Base-by-base conservation (phyloP, 2,797 vertebrate species). In the Nannoperca obscura region DNA sequence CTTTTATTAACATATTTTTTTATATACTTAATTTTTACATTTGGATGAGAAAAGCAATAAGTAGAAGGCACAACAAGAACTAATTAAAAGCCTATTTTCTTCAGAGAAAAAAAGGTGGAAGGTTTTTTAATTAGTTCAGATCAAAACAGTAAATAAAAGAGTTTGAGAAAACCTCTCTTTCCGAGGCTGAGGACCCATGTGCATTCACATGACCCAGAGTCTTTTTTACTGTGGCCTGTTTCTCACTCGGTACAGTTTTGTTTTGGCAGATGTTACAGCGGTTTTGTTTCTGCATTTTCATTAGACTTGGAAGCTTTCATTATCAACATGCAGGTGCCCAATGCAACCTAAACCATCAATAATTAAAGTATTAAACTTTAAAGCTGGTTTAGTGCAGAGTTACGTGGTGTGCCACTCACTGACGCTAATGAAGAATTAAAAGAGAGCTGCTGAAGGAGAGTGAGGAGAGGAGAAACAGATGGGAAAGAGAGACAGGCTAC, bases 331-430 rank as follows among this genome's bases (percentile, higher is more conserved):
- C 87, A 90, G 91, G 92, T 89, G 87, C 84, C 80, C 81, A 86
- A 90, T 68, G 76, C 81, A 89, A 90, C 82, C 83, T 65, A 71
- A 90, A 86, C 79, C 89, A 78, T 89, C 86, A 92, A 89, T 93
- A 89, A 91, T 91, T 89, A 86, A 90, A 76, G 88, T 86, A 91
- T 91, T 89, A 83, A 88, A 92, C 80, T 90, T 90, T 90, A 91
- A 91, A 92, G 86, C 86, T 74, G 80, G 46, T 91, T 92, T 88
- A 86, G 83, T 5, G 81, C 79, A 61, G 79, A 79, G 74, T 70
- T 69, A 46, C 24, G 63, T 62, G 81, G 59, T 66, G 69, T 63
- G 58, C 78, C 66, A 65, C 82, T 83, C 67, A 58, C 38, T 78
- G 64, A 80, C 3, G 49, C 52, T 74, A 36, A 76, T 64, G 17